Percentiles rank a stretch among this genome's conserved stretches.
phyloP scores from a whole-genome alignment of 30 jellyfish, hydroid and myxozoan species.

The Aurelia aurita region DNA sequence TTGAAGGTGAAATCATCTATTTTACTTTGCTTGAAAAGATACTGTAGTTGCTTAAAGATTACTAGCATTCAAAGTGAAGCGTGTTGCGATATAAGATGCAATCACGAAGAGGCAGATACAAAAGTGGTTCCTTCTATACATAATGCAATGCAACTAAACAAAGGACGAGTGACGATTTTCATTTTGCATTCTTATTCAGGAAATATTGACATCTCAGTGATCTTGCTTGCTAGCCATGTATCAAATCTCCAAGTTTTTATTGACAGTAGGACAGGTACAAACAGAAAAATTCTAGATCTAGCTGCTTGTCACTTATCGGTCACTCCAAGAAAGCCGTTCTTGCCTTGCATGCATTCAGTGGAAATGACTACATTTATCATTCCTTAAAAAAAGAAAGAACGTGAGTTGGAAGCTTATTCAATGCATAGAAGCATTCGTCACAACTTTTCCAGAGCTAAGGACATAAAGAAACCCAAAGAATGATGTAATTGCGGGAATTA shows the following conservation, averaged over 20 bases:
- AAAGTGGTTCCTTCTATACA: too few species aligned
- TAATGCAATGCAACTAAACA: too few species aligned
- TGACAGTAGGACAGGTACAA: slow-evolving; percentile 23
- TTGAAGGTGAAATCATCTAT: too few species aligned
- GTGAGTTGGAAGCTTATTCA: neutral
- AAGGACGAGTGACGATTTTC: too few species aligned
- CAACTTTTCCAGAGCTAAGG: slow-evolving; percentile 1
- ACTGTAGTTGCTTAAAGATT: too few species aligned
- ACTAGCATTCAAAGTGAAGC: too few species aligned
- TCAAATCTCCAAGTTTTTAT: slow-evolving; percentile 1
- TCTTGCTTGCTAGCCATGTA: slow-evolving; percentile 20
- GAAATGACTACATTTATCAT: slow-evolving; percentile 25
- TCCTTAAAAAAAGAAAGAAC: slow-evolving; percentile 7
- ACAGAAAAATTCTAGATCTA: neutral
- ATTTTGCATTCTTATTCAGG: slow-evolving; percentile 10
- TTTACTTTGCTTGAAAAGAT: too few species aligned
- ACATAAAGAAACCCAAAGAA: neutral
- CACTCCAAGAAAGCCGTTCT: slow-evolving; percentile 4
- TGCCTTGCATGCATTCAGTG: slow-evolving; percentile 30
- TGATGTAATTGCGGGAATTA: neutral
- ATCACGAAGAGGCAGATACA: too few species aligned
- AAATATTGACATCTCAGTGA: slow-evolving; percentile 10
- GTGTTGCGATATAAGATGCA: too few species aligned
- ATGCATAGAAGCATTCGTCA: neutral
- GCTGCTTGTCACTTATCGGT: slow-evolving; percentile 1